These are phyloP conservation scores for Rhopalosiphum padi DNA, from an alignment of 1,140 invertebrate genomes.

Conservation along the genomic window DNA sequence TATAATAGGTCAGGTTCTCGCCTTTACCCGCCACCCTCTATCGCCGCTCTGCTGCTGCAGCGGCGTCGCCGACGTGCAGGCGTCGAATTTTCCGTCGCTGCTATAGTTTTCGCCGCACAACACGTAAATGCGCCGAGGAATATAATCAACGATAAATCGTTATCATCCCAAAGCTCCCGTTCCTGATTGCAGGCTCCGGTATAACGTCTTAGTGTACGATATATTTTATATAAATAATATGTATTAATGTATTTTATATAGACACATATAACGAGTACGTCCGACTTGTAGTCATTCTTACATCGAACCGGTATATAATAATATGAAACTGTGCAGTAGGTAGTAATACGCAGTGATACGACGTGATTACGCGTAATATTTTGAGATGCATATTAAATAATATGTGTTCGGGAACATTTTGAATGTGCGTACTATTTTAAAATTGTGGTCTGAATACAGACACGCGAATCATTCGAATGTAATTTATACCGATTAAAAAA, in stretches of 20 bases:
- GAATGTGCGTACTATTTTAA: no score
- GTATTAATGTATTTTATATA: no score
- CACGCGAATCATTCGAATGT: no score
- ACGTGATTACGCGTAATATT: no score
- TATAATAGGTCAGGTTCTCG: not conserved
- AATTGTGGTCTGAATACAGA: no score
- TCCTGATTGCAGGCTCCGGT: not conserved
- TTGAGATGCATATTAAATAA: no score
- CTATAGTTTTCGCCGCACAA: not conserved
- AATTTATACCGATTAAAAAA: no score
- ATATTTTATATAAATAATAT: not conserved
- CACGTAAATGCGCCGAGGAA: not conserved
- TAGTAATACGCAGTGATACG: no score
- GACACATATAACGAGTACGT: not conserved
- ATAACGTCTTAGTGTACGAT: not conserved
- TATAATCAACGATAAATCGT: conserved; percentile 45
- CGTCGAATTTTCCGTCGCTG: not conserved
- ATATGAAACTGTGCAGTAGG: not conserved
- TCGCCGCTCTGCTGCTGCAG: not conserved
- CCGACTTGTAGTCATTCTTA: not conserved
- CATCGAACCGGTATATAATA: not conserved
- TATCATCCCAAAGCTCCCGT: not conserved
- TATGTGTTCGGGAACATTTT: no score
- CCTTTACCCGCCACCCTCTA: not conserved
- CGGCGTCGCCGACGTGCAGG: not conserved